Conservation (phyloP, 2,113 vertebrate species). For the Larimichthys crocea region DNA sequence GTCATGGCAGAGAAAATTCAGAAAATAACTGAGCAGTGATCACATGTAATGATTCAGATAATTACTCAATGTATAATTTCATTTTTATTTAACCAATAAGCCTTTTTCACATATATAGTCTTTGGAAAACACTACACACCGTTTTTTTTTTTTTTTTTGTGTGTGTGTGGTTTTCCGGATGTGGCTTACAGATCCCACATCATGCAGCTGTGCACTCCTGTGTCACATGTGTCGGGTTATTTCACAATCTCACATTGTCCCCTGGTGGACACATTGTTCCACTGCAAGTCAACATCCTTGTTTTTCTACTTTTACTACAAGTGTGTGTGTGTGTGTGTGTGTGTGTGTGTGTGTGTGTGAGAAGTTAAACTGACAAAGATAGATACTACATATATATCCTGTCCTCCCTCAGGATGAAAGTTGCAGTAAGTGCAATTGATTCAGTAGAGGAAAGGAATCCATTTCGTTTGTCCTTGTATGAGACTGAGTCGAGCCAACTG, state of each 20-base stretch:
- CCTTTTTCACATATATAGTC: neutral
- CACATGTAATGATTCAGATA: neutral
- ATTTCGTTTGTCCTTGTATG: neutral
- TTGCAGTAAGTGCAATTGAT: neutral
- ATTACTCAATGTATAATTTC: neutral
- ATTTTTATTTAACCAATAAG: neutral
- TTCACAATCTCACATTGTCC: conserved; percentile 18
- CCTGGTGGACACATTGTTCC: conserved; percentile 50
- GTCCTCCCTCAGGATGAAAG: neutral
- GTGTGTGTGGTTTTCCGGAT: neutral
- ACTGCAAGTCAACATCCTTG: conserved; percentile 17
- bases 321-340: no score
- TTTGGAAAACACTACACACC: neutral
- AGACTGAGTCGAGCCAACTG: neutral
- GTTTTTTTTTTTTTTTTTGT: neutral
- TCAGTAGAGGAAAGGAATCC: neutral
- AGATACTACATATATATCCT: neutral
- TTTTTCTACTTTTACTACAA: no score
- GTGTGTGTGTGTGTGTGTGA: neutral
- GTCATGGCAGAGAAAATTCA: neutral
- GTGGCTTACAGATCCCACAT: neutral
- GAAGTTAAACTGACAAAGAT: neutral
- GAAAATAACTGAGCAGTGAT: neutral
- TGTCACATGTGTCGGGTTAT: neutral
- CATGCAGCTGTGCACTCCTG: conserved; percentile 11